Evolutionary conservation across 2,113 vertebrate species (phyloP).

Genomic region (Panthera uncia): DNA sequence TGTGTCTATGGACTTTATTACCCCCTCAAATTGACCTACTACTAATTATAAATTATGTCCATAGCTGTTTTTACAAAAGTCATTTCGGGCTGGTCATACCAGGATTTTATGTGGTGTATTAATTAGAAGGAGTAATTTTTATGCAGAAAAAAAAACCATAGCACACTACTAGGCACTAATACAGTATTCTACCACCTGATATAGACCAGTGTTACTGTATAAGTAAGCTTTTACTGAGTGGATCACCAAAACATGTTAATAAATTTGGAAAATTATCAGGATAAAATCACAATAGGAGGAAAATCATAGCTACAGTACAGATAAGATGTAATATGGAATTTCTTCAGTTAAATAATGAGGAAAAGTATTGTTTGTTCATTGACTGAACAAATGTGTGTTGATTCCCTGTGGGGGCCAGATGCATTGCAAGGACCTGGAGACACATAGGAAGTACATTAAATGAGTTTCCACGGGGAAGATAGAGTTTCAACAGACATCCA

Average conservation of each 20-base stretch:
- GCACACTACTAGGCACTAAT: neutral
- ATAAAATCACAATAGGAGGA: neutral
- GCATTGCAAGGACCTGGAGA: neutral
- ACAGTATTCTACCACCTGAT: neutral
- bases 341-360: neutral
- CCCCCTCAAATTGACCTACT: neutral
- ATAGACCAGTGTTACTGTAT: neutral
- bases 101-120: neutral
- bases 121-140: neutral
- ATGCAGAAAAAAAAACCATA: neutral
- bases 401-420: neutral
- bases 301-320: neutral
- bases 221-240: neutral
- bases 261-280: neutral
- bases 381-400: neutral
- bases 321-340: neutral
- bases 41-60: neutral
- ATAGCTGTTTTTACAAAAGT: neutral
- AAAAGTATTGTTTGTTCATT: neutral
- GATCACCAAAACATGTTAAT: neutral
- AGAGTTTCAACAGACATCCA: neutral
- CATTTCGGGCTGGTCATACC: neutral
- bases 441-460: neutral
- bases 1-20: neutral
- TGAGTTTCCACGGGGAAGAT: neutral